These are phyloP conservation scores for Spilogale gracilis DNA, from an alignment of 2,113 vertebrate species.

Conservation along the genomic window DNA sequence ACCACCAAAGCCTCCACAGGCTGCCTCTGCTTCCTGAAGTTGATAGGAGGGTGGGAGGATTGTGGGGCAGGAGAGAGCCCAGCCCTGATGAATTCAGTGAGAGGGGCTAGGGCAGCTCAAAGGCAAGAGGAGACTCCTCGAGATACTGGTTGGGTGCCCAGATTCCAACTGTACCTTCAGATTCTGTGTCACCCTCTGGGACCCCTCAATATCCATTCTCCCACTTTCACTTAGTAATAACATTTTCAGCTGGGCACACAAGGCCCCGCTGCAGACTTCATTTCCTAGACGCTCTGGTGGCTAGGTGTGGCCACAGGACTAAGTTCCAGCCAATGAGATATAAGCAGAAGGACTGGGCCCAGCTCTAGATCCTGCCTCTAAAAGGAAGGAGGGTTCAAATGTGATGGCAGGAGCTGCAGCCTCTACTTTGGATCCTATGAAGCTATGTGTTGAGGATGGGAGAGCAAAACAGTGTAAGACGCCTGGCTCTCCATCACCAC, in stretches of 20 bases:
- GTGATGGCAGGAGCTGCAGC: not conserved
- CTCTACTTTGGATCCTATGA: not conserved
- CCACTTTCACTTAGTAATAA: not conserved
- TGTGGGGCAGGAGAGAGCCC: not conserved
- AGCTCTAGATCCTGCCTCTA: not conserved
- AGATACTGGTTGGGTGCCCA: not conserved
- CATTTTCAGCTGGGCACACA: not conserved
- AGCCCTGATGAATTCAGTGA: not conserved
- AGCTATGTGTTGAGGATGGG: not conserved
- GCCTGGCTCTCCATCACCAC: not conserved
- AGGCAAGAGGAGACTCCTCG: not conserved
- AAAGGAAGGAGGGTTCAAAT: not conserved
- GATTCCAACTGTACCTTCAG: not conserved
- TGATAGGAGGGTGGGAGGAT: not conserved
- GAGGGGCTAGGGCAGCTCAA: not conserved
- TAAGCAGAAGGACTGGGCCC: not conserved
- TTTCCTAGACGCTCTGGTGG: constrained; percentile 12
- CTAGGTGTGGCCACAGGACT: not conserved
- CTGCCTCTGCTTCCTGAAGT: not conserved
- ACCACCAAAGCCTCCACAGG: not conserved
- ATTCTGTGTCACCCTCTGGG: not conserved
- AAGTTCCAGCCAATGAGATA: not conserved
- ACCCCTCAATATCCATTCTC: not conserved
- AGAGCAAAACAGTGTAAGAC: not conserved
- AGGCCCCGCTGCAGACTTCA: not conserved